Evolutionary conservation across 2,797 vertebrate species (phyloP), one percentile per base, ranked within the genome.

Genomic region (Sebastes cheni): DNA sequence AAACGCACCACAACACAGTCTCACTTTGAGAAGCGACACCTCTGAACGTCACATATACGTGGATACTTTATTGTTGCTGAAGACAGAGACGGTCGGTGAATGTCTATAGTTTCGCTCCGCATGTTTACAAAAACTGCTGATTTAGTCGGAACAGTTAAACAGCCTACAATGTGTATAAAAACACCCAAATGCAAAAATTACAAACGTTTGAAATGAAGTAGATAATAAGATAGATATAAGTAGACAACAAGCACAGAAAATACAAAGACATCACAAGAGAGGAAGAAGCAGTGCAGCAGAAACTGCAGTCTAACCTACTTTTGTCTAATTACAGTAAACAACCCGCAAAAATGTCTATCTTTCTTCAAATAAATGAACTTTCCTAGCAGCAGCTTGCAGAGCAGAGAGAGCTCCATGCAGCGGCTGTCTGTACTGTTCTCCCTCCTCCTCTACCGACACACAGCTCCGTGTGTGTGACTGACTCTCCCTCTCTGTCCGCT

Each of bases 381-480:
- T 95, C 88, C 80, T 29, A 84, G 82, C 86, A 67, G 73, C 39
- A 69, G 77, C 79, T 42, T 16, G 77, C 85, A 16, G 88, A 83
- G 91, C 87, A 32, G 68, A 75, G 84, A 86, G 39, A 42, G 39
- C 39, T 42, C 39, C 39, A 42, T 42, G 39, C 39, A 42, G 39
- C 39, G 39, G 39, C 39, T 42, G 39, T 42, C 39, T 42, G 39
- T 42, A 5, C 39, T 42, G 39, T 42, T 42, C 39, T 42, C 39
- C 39, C 39, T 42, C 39, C 86, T 89, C 86, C 85, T 83, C 84
- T 81, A 16, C 81, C 83, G 87, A 42, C 39, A 42, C 39, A 42
- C 92, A 88, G 93, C 89, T 90, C 82, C 54, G 86, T 81, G 90
- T 81, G 91, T 83, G 91, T 83, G 90, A 79, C 80, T 88, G 91